Evolutionary conservation across 1,140 invertebrate genomes (phyloP).

Genomic region (Rhopalosiphum padi): DNA sequence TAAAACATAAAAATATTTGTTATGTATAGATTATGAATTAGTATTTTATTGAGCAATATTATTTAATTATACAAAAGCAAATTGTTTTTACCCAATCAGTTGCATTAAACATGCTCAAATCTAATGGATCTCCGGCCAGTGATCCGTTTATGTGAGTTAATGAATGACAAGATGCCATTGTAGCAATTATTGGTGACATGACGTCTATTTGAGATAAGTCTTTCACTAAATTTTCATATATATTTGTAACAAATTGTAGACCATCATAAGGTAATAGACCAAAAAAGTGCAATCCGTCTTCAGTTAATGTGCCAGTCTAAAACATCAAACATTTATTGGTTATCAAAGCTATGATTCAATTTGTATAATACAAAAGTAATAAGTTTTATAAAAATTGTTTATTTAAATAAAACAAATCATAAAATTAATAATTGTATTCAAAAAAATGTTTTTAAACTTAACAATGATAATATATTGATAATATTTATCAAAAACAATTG

Average conservation of each 20-base stretch:
- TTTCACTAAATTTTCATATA: constrained; percentile 70
- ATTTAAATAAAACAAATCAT: background rate
- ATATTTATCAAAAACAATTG: background rate
- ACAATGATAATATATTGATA: background rate
- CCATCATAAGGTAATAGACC: constrained; percentile 83
- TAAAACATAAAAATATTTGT: constrained; percentile 60
- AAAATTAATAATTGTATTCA: background rate
- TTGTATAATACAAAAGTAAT: too few species aligned
- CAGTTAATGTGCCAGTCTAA: constrained; percentile 90
- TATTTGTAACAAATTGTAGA: constrained; percentile 68
- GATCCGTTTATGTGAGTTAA: constrained; percentile 81
- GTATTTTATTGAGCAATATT: background rate
- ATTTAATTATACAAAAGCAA: background rate
- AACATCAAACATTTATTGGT: constrained; percentile 39
- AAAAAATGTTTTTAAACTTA: background rate
- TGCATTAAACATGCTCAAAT: constrained; percentile 87
- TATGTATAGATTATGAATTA: too few species aligned
- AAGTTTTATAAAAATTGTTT: background rate
- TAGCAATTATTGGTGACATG: constrained; percentile 65
- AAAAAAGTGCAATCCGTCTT: constrained; percentile 93
- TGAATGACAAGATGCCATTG: constrained; percentile 82
- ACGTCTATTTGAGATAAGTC: constrained; percentile 65
- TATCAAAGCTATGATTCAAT: background rate
- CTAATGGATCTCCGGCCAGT: constrained; percentile 81
- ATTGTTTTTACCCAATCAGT: constrained; percentile 71